Base-by-base conservation (phyloP, 2,113 vertebrate species). In the Cairina moschata region DNA sequence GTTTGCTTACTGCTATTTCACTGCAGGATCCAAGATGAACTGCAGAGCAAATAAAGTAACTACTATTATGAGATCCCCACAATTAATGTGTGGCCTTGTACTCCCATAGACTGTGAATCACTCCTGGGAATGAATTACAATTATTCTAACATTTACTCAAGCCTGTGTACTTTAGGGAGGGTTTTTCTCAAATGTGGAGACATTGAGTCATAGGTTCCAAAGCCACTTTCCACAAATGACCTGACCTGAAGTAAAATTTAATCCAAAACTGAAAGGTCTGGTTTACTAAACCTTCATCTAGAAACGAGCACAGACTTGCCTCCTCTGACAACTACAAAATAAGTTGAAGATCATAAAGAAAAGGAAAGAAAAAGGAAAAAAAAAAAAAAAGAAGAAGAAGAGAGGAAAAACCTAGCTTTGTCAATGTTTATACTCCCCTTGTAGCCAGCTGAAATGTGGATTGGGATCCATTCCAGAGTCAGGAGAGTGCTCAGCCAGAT, bases 131-230 rank as follows among this genome's bases (percentile, higher is more conserved):
- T 84, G 88, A 73, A 82, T 56, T 62, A 66, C 14, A 63, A 31
- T 83, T 78, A 92, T 89, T 92, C 67, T 69, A 88, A 89, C 0
- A 0, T 88, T 84, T 89, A 82, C 60, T 86, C 23, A 69, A 91
- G 55, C 13, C 40, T 71, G 31, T 69, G 73, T 76, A 52, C 50
- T 88, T 89, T 6, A 71, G 84, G 59, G 17, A 63, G 29, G 50
- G 50, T 28, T 83, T 92, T 76, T 93, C 63, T 78, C 40, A 79
- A 38, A 65, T 38, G 66, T 67, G 79, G 87, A 93, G 86, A 83
- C 55, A 73, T 16, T 92, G 92, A 96, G 67, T 92, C 83, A 92
- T 66, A 80, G 54, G 66, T 87, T 89, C 71, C 74, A 91, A 94
- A 93, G 13, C 42, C 31, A 40, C 48, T 79, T 93, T 75, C 62